Base-by-base conservation (phyloP, 1,140 invertebrate genomes). In the Drosophila nigrodunni region DNA sequence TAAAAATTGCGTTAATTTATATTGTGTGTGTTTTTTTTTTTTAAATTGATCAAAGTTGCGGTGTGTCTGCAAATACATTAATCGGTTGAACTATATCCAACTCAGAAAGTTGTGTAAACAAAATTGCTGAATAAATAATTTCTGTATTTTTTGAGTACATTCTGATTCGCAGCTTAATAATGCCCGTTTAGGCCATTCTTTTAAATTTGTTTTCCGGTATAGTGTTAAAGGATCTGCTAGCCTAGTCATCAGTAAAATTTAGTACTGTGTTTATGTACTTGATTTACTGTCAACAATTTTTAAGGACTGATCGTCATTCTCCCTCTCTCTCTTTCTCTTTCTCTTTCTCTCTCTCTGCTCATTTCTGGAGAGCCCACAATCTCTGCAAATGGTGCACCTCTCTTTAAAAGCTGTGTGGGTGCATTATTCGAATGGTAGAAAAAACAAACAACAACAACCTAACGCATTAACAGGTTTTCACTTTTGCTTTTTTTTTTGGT, bases 391-490 rank as follows among this genome's bases (percentile, higher is more conserved):
- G 60, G 41, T 44, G n/a, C 15, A 2, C 10, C 43, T 62, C 70
- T 74, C 61, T 73, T 60, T 2, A 7, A 15, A 18, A 37, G 43
- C 11, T 62, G 82, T 83, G 82, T 87, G 82, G 82, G 82, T 87
- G 82, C 83, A 88, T 39, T 59, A 60, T 68, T 61, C 55, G 62
- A 47, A 54, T 55, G 30, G 41, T n/a, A 43, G 18, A 68, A 25
- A 34, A 49, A 61, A 47, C 47, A 47, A 9, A 35, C 10, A 37
- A 11, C 9, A 52, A 30, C 25, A n/a, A 67, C 10, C 44, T 71
- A 81, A 78, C 82, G 82, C 82, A 87, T 82, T 87, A 87, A 87
- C 82, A 58, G 82, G 82, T 87, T 87, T 73, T 21, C 18, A 21
- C 18, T 21, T 59, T 62, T 59, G 2, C 15, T 34, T 54, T 35